Base-by-base conservation (phyloP, 1,140 invertebrate genomes). In the Pogonus chalceus region DNA sequence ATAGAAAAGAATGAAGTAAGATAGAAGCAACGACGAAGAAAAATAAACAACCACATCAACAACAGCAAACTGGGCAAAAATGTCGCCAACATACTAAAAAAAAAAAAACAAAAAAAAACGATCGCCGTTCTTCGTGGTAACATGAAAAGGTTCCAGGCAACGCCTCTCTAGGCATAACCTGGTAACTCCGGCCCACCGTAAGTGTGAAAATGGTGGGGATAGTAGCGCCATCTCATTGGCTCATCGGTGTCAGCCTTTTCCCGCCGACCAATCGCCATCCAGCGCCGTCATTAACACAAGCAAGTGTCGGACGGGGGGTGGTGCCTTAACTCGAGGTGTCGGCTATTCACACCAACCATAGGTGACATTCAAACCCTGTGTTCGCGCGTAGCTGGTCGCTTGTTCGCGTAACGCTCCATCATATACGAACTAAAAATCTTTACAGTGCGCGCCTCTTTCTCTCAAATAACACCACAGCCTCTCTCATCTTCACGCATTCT, bases 101-200 rank as follows among this genome's bases (percentile, higher is more conserved):
- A 53, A 35, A 43, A 20, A 31, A 35, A 54, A 22, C 46, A 54
- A 54, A 54, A 54, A 54, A 31, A 26, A 22, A 54, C 21, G 21
- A 35, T 18, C 16, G 52, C 24, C 31, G 51, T 35, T 35, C 39
- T 54, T 21, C 20, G 35, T 21, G 37, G 62, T 56, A 61, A 59
- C 56, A 58, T 58, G 59, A 64, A 62, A 64, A 62, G 55, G 37
- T 43, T 61, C 51, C 54, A 49, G 62, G 63, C 59, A 65, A 66
- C 65, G 64, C 65, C 65, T 65, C 59, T 53, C 56, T 60, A 67
- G 65, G 65, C 64, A 64, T 67, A 66, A 67, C 65, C 61, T 56
- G 58, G 56, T 59, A 62, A 62, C 63, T 63, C 66, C 64, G 56
- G 62, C 66, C 66, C 65, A 65, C 66, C 59, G 51, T 52, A 65